Evolutionary conservation across 2,113 vertebrate genomes (phyloP).

Genomic region (Paracanthobrama guichenoti): DNA sequence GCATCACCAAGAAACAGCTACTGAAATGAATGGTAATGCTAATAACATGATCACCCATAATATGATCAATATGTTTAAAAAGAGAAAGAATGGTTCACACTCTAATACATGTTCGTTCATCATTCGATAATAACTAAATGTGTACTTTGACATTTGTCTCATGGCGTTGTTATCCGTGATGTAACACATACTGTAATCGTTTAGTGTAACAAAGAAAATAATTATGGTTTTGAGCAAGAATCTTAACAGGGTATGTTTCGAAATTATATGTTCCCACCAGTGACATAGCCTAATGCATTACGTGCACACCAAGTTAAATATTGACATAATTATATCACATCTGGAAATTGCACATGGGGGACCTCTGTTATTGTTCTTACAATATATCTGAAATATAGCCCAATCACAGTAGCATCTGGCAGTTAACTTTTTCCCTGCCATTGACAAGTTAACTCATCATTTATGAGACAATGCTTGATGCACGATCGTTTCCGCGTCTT

Average conservation of each 20-base stretch:
- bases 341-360: background rate
- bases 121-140: background rate
- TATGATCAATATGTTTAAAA: no score
- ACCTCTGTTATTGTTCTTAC: background rate
- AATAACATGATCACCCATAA: no score
- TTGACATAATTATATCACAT: background rate
- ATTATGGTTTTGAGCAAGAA: background rate
- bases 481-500: no score
- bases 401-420: background rate
- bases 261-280: background rate
- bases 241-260: background rate
- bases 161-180: background rate
- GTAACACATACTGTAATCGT: background rate
- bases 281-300: background rate
- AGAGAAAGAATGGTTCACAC: no score
- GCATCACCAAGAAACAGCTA: no score
- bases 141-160: background rate
- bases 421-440: background rate
- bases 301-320: background rate
- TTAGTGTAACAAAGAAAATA: background rate
- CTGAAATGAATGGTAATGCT: no score
- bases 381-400: background rate
- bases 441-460: no score
- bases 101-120: no score
- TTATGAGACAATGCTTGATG: no score